Conservation (phyloP, 2,888 invertebrate genomes). For the Pyrgus malvae region DNA sequence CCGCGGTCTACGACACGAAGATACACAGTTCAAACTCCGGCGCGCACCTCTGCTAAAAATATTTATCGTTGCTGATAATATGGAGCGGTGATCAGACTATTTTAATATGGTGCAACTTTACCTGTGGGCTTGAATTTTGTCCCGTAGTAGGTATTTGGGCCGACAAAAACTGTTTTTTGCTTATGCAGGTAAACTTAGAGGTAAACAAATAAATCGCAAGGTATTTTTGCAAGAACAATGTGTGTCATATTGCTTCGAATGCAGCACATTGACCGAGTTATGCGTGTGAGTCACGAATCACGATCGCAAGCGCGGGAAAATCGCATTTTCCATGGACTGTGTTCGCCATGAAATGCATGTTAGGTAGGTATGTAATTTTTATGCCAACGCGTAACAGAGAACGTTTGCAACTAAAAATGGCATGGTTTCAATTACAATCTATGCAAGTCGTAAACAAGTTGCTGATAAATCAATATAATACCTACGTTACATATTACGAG, state of each 20-base stretch:
- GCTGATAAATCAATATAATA: neutral
- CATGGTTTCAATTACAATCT: slow-evolving; percentile 16
- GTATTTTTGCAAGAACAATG: slow-evolving; percentile 7
- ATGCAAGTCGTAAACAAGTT: neutral
- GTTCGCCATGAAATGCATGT: slow-evolving; percentile 1
- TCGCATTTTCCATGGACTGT: slow-evolving; percentile 24
- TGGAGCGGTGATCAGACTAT: no score
- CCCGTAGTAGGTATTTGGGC: no score
- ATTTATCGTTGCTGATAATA: no score
- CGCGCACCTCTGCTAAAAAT: no score
- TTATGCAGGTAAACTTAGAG: neutral
- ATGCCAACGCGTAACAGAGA: slow-evolving; percentile 5
- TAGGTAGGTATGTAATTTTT: no score
- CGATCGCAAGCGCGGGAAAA: slow-evolving; percentile 38
- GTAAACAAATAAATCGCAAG: neutral
- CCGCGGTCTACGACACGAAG: no score
- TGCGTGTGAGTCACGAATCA: slow-evolving; percentile 47
- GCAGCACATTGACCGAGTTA: slow-evolving; percentile 43
- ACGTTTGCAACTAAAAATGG: slow-evolving; percentile 12
- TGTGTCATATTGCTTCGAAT: slow-evolving; percentile 22
- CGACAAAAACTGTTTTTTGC: neutral
- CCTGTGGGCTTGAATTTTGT: no score
- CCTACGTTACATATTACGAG: no score
- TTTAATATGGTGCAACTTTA: no score
- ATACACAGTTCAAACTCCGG: no score